A percentile compares a stretch with the other conserved stretches of the same genome.
phyloP scores from a whole-genome alignment of 30 jellyfish, hydroid and myxozoan genomes.

The Hydractinia echinata region DNA sequence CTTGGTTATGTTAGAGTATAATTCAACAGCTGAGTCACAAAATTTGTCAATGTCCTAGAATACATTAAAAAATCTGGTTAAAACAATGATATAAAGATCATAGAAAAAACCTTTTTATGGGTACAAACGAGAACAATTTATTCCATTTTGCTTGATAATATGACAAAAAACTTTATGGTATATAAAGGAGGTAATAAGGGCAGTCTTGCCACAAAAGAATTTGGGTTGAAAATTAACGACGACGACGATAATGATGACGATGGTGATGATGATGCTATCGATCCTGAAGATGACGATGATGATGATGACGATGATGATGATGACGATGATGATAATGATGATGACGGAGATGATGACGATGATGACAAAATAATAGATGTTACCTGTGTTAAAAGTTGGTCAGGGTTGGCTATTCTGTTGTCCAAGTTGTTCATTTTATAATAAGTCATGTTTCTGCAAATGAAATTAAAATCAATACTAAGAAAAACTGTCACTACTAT shows the following conservation, averaged over 20 bases:
- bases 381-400: conserved; percentile 91
- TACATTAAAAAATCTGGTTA: background rate
- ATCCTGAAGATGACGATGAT: too few species aligned
- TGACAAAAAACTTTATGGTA: too few species aligned
- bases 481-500: too few species aligned
- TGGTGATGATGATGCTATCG: too few species aligned
- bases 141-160: too few species aligned
- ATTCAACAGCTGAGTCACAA: conserved; percentile 82
- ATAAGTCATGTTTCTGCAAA: conserved; percentile 80
- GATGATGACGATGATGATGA: too few species aligned
- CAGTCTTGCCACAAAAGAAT: too few species aligned
- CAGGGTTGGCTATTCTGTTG: conserved; percentile 88
- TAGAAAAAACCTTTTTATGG: background rate
- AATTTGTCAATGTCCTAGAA: conserved; percentile 83
- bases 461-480: background rate
- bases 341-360: background rate
- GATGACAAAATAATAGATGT: background rate
- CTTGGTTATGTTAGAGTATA: conserved; percentile 88
- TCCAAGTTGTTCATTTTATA: conserved; percentile 94
- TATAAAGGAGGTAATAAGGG: too few species aligned
- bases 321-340: too few species aligned
- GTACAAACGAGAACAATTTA: background rate
- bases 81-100: background rate
- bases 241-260: too few species aligned
- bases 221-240: too few species aligned